Conservation (phyloP, 2,797 vertebrate species). For the Columba guinea region DNA sequence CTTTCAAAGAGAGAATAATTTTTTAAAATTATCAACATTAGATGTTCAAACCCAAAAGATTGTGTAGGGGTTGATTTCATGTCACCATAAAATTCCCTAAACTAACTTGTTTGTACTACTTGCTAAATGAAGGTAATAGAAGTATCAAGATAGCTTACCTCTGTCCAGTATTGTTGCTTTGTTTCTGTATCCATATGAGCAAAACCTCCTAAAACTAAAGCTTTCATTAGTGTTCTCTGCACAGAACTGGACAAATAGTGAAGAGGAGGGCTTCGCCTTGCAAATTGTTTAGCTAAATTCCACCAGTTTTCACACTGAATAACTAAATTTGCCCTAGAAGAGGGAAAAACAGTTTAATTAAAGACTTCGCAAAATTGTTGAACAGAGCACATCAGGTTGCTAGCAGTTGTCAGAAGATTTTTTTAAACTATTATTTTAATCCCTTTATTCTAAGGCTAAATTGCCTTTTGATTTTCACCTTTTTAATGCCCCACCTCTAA, state of each 20-base stretch:
- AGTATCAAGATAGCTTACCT: constrained; percentile 78
- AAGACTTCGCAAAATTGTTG: not conserved
- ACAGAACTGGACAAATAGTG: constrained; percentile 95
- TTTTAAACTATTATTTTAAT: not conserved
- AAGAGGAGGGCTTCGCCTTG: constrained; percentile 92
- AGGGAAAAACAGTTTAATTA: not conserved
- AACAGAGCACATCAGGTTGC: not conserved
- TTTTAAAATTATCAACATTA: not conserved
- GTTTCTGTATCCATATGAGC: constrained; percentile 97
- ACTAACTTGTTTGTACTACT: not conserved
- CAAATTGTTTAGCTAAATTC: constrained; percentile 98
- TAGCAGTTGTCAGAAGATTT: not conserved
- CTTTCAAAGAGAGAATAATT: not conserved
- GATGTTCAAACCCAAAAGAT: not conserved
- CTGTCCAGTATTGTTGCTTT: constrained; percentile 98
- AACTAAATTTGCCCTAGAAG: constrained; percentile 92
- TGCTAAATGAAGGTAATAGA: not conserved
- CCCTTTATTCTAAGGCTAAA: constrained; percentile 1
- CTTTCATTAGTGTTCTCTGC: constrained; percentile 96
- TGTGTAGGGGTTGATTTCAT: not conserved
- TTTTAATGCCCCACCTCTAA: not conserved
- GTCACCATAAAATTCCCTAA: not conserved
- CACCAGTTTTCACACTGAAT: constrained; percentile 99
- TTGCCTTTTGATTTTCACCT: not conserved
- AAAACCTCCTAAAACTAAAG: constrained; percentile 95